Evolutionary conservation across 2,888 invertebrate species (phyloP), one percentile per base, ranked within the genome.

Genomic region (Tridacna crocea): DNA sequence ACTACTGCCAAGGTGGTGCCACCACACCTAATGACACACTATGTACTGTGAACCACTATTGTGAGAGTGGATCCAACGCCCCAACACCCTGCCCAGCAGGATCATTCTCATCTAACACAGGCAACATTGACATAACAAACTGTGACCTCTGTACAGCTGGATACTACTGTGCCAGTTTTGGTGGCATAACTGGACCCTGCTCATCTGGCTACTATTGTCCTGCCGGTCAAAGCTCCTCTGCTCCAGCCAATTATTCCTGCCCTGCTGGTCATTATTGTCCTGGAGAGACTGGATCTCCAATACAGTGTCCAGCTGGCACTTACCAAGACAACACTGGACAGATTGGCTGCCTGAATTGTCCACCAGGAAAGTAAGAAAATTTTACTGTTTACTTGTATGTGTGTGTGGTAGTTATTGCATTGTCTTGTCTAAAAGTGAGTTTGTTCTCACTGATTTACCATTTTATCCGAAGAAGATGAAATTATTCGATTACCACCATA

Each of bases 161-260:
- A 0, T 93, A 84, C 80, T 94, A 92, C 88, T 94, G 94, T 82
- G 87, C 89, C 17, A 92, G 92, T 27, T 83, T 87, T 8, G 93
- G 88, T 27, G 93, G 89, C 22, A 92, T 89, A 22, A 91, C 92
- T 27, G 94, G 92, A 11, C 90, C 89, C 0, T 94, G 94, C 85
- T 83, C 86, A 3, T 83, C 92, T n/a, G 91, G 92, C 10, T 94
- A 90, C 82, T 94, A 99, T 93, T 99, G 99, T 94, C 99, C 99
- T 12, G 98, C 98, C 89, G 99, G 99, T 91, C 98, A 99, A 0
- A 98, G 96, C 92, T 87, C 91, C 13, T 97, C 97, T 26, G 97
- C 97, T 90, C 93, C 94, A 24, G 68, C 85, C 10, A 89, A 90
- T 36, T 91, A 88, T 76, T 90, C 91, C 79, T 94, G 94, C 80